A percentile compares a stretch with the other conserved stretches of the same genome.
phyloP scores from a whole-genome alignment of 1,140 invertebrate species.

The Phortica variegata region DNA sequence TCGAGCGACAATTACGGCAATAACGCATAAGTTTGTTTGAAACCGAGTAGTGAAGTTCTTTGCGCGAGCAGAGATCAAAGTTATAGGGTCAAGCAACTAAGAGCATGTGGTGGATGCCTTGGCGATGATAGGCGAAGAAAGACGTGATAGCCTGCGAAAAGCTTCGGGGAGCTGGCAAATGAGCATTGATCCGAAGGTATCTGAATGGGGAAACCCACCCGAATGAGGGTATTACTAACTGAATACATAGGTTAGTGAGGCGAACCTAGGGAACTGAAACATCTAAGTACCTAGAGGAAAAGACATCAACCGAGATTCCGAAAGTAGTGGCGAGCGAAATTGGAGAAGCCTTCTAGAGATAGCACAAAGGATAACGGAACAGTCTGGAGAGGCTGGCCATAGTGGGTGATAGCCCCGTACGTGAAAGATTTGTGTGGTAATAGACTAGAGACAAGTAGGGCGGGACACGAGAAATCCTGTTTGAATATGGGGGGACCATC shows the following conservation, averaged over 20 bases:
- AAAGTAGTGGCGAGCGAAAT: constrained; percentile 15
- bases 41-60: no score
- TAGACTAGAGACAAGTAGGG: not conserved
- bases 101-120: constrained; percentile 16
- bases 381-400: not conserved
- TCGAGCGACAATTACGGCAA: no score
- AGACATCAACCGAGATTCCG: constrained; percentile 16
- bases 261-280: constrained; percentile 16
- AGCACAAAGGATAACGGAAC: no score
- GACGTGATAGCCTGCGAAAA: constrained; percentile 13
- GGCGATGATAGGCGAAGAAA: constrained; percentile 8
- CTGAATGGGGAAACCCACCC: constrained; percentile 16
- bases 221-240: no score
- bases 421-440: not conserved
- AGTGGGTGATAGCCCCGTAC: constrained; percentile 12
- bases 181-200: constrained; percentile 10
- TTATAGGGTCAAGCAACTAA: no score
- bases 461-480: constrained; percentile 2
- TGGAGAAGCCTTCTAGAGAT: no score
- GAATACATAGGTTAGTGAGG: constrained; percentile 7
- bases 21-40: no score
- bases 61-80: no score
- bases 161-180: constrained; percentile 7
- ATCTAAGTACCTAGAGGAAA: constrained; percentile 18
- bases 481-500: constrained; percentile 3